phyloP scores from a whole-genome alignment of 2,888 invertebrate genomes.

The Machimus atricapillus region DNA sequence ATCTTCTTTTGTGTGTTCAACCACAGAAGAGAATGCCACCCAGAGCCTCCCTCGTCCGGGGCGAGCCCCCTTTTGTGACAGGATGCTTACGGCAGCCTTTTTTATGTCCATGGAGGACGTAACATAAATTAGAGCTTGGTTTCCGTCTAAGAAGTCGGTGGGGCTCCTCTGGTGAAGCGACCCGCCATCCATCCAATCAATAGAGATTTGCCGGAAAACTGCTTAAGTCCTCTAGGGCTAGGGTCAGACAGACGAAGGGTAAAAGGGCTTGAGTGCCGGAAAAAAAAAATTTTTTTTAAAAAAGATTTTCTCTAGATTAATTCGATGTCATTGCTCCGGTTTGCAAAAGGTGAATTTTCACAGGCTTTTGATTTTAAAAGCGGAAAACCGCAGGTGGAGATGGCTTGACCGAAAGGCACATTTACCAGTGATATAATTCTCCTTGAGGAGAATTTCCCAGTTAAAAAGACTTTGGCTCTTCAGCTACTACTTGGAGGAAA shows the following conservation, averaged over 20 bases:
- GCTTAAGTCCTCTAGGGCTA: background rate
- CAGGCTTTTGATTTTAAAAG: background rate
- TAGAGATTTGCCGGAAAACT: background rate
- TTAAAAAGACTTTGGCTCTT: background rate
- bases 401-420: background rate
- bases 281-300: background rate
- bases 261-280: background rate
- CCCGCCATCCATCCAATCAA: background rate
- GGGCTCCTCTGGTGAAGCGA: background rate
- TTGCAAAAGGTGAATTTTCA: background rate
- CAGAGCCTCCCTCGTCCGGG: background rate
- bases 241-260: background rate
- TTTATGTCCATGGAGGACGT: background rate
- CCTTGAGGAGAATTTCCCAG: background rate
- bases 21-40: background rate
- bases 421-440: background rate
- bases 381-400: background rate
- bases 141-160: background rate
- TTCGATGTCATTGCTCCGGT: background rate
- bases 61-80: background rate
- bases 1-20: conserved; percentile 24
- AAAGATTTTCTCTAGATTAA: background rate
- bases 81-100: background rate
- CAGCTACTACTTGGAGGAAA: background rate
- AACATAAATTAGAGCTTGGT: conserved; percentile 3